These are phyloP conservation scores for Sprattus sprattus DNA, from an alignment of 2,113 vertebrate species.

Conservation along the genomic window DNA sequence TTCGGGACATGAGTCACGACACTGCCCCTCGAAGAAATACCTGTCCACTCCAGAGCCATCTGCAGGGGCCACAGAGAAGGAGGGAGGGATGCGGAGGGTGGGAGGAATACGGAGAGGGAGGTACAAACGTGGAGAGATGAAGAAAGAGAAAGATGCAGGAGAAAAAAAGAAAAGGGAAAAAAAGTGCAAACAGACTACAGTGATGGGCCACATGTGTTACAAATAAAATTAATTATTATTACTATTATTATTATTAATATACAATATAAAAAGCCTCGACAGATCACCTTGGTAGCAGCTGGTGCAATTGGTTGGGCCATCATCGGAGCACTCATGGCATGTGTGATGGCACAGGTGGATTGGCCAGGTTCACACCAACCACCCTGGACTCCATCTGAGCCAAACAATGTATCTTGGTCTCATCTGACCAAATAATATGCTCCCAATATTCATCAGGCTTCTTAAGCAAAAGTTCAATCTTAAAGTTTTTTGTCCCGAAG, in stretches of 20 bases:
- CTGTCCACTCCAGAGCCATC: slow-evolving; percentile 69
- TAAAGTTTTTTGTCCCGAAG: no score
- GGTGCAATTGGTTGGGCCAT: slow-evolving; percentile 80
- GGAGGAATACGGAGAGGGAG: not conserved
- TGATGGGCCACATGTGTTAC: no score
- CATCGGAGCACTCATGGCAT: slow-evolving; percentile 81
- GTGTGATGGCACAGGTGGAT: slow-evolving; percentile 82
- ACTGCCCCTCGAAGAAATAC: slow-evolving; percentile 77
- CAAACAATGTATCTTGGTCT: no score
- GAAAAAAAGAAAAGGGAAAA: not conserved
- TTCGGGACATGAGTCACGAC: slow-evolving; percentile 77
- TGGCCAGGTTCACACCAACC: no score
- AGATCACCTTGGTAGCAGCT: slow-evolving; percentile 79
- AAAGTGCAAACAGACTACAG: not conserved
- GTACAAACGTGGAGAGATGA: no score
- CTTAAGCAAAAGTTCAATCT: no score
- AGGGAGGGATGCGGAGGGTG: not conserved
- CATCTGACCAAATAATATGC: no score
- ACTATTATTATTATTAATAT: no score
- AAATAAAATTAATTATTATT: no score
- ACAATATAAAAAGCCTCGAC: not conserved
- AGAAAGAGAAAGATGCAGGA: not conserved
- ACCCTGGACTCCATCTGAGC: no score
- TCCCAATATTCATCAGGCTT: no score
- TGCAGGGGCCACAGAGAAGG: slow-evolving; percentile 45